Conservation (phyloP, 2,888 invertebrate genomes). For the Saturnia pavonia region DNA sequence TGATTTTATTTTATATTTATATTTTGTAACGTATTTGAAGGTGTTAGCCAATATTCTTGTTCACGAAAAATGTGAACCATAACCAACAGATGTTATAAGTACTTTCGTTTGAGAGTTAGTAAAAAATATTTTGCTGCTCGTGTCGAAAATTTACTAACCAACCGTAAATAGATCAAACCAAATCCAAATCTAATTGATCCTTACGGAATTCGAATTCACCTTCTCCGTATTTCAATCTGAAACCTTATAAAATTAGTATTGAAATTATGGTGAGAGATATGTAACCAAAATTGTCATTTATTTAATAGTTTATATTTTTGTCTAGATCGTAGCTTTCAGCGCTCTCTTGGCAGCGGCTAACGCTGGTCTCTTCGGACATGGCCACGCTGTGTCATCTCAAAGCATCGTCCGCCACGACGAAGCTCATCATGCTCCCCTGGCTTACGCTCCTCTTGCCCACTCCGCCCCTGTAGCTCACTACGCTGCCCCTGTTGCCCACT, state of each 20-base stretch:
- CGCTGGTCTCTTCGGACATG: constrained; percentile 62
- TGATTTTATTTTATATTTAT: background rate
- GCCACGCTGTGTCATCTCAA: constrained; percentile 61
- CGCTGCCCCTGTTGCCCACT: constrained; percentile 31
- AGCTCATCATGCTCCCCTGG: constrained; percentile 35
- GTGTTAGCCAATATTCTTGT: background rate
- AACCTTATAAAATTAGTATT: background rate
- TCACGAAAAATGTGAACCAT: background rate
- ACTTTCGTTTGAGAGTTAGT: background rate
- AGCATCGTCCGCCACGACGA: constrained; percentile 65
- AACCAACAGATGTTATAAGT: background rate
- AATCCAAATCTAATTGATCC: background rate
- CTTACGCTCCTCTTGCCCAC: constrained; percentile 29
- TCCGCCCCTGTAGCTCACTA: constrained; percentile 30
- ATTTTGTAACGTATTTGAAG: background rate
- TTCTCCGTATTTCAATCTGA: too few relatives aligned
- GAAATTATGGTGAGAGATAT: background rate
- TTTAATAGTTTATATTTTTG: constrained; percentile 15
- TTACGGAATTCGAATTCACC: background rate
- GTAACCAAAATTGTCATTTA: too few relatives aligned
- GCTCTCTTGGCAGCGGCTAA: constrained; percentile 67
- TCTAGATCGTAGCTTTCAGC: constrained; percentile 67
- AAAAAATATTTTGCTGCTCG: background rate
- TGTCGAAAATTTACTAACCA: background rate
- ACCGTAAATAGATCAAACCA: background rate